A percentile compares a stretch with the other conserved stretches of the same genome.
These are phyloP conservation scores for Drosophila tsacasi DNA, from an alignment of 1,140 invertebrate species.

Conservation along the genomic window DNA sequence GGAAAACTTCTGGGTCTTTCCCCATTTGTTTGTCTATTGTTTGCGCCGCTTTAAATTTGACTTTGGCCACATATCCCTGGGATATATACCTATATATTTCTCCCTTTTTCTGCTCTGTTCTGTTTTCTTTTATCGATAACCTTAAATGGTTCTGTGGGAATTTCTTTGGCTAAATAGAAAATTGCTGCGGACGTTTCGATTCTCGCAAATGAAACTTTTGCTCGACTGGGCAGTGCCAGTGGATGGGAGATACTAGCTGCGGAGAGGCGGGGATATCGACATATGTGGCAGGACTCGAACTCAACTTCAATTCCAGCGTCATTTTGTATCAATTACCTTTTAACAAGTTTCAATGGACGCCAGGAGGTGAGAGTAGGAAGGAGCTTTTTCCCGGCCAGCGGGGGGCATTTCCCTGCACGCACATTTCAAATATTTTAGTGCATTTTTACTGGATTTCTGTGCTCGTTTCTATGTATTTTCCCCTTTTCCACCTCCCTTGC, in stretches of 20 bases:
- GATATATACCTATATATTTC: conserved; percentile 3
- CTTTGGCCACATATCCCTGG: conserved; percentile 30
- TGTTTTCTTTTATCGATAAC: conserved; percentile 31
- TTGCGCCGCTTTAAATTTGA: conserved; percentile 44
- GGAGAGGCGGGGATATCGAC: conserved; percentile 4
- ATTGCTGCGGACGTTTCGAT: conserved; percentile 48
- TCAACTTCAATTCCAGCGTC: conserved; percentile 65
- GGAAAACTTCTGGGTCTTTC: conserved; percentile 22
- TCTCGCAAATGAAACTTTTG: conserved; percentile 43
- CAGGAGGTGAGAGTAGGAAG: neutral
- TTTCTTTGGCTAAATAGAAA: conserved; percentile 55
- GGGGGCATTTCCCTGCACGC: conserved; percentile 51
- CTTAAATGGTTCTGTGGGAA: conserved; percentile 45
- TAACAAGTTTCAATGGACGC: conserved; percentile 62
- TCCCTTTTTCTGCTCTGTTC: neutral
- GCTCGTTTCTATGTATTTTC: conserved; percentile 28
- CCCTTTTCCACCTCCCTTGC: neutral
- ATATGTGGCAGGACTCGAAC: conserved; percentile 37
- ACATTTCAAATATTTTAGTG: conserved; percentile 80
- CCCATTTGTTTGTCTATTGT: conserved; percentile 44
- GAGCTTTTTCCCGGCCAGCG: neutral
- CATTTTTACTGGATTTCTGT: conserved; percentile 65
- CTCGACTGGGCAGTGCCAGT: conserved; percentile 7
- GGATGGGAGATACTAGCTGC: conserved; percentile 6
- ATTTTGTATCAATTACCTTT: conserved; percentile 81